Evolutionary conservation across 2,888 invertebrate genomes (phyloP), one percentile per base, ranked within the genome.

Genomic region (Heterodera filipjevi): DNA sequence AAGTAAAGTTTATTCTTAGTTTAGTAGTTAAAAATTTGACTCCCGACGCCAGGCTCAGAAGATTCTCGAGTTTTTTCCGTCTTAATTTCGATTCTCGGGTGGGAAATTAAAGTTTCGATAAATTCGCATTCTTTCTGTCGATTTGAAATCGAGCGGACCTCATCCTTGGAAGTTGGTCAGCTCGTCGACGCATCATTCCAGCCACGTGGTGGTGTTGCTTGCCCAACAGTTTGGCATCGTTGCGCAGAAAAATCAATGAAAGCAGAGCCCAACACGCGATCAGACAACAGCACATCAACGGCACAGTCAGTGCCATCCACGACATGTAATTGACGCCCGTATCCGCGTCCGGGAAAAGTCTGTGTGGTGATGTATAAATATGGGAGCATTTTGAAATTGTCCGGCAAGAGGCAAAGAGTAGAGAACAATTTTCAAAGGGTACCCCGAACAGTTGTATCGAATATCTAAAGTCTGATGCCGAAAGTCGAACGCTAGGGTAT

Each of bases 131-230:
- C 39, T 39, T 39, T 49, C 19, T 49, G 3, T 49, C 16, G 3
- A 14, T 49, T 59, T 10, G 10, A 59, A 27, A 32, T n/a, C n/a
- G n/a, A 27, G 35, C 35, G 53, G 8, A 84, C 85, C 84, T 85
- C 86, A 87, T 86, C 71, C 82, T 77, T 35, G 87, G 88, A n/a
- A 88, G 80, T 71, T 84, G 81, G 27, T 82, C 79, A 76, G 84
- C 86, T 27, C 85, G 78, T 10, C 82, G 78, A 35, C 83, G 79
- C 74, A 88, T 81, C 83, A 87, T 82, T 66, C 82, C 76, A 14
- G 82, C 85, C 71, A 87, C 84, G 49, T 82, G 82, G 33, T 83
- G 83, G 59, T 85, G 85, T 35, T 85, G 82, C 44, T 81, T 82
- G 35, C 83, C 84, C 71, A 85, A 84, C 35, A 84, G 82, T 27